Conservation (phyloP, 2,888 invertebrate genomes). For the Drosophila bunnanda region DNA sequence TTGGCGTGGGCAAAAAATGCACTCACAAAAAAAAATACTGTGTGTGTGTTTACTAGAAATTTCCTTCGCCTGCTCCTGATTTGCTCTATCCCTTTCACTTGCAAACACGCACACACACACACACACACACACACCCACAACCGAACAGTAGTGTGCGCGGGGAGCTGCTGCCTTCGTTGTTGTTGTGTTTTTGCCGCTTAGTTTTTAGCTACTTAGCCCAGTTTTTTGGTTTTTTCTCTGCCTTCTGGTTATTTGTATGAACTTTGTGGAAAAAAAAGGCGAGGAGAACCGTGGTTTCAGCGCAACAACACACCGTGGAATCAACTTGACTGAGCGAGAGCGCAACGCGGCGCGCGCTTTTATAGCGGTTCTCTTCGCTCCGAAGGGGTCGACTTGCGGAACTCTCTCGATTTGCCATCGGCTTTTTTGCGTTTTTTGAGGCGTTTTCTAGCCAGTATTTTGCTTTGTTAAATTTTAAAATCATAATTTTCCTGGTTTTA, state of each 20-base stretch:
- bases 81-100: slow-evolving; percentile 7
- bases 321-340: slow-evolving; percentile 21
- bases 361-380: background rate
- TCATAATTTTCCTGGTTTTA: background rate
- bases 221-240: background rate
- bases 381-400: background rate
- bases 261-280: slow-evolving; percentile 18
- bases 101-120: slow-evolving; percentile 26
- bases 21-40: slow-evolving; percentile 36
- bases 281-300: slow-evolving; percentile 2
- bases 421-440: no score
- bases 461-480: background rate
- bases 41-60: slow-evolving; percentile 18
- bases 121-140: slow-evolving; percentile 28
- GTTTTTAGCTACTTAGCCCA: slow-evolving; percentile 10
- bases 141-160: slow-evolving; percentile 24
- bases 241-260: slow-evolving; percentile 2
- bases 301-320: slow-evolving; percentile 12
- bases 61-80: slow-evolving; percentile 12
- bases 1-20: slow-evolving; percentile 46
- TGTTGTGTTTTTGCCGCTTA: background rate
- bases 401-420: background rate
- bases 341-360: slow-evolving; percentile 8
- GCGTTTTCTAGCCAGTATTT: background rate
- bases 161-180: slow-evolving; percentile 22